Percentiles rank a stretch among this genome's conserved stretches.
phyloP scores from a whole-genome alignment of 2,888 invertebrate species.

The Achlya flavicornis region DNA sequence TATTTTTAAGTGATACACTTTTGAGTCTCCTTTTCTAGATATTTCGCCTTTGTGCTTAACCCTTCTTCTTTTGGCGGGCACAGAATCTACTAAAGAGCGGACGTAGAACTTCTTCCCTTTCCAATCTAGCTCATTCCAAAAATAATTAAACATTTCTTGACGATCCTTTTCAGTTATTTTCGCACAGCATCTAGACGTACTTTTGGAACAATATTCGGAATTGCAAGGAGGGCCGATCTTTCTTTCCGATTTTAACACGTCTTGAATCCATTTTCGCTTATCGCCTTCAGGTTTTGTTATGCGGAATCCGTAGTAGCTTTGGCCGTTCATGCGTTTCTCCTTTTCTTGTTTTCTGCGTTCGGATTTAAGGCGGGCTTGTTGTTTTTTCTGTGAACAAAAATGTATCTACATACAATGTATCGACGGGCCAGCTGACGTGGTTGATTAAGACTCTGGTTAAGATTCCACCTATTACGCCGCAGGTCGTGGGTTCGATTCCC shows the following conservation, averaged over 20 bases:
- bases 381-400: slow-evolving; percentile 27
- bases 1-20: slow-evolving; percentile 48
- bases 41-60: slow-evolving; percentile 39
- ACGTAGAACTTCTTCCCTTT: slow-evolving; percentile 55
- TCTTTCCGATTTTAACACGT: slow-evolving; percentile 59
- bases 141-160: slow-evolving; percentile 49
- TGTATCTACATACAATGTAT: not conserved
- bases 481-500: too few relatives aligned
- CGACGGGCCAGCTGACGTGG: too few relatives aligned
- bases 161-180: slow-evolving; percentile 46
- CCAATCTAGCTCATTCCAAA: slow-evolving; percentile 67
- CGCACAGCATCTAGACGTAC: slow-evolving; percentile 39
- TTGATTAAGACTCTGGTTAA: too few relatives aligned
- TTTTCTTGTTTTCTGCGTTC: slow-evolving; percentile 56
- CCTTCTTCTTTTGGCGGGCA: slow-evolving; percentile 56
- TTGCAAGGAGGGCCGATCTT: slow-evolving; percentile 53
- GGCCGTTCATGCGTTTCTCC: slow-evolving; percentile 63
- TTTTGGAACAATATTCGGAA: slow-evolving; percentile 50
- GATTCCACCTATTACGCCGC: too few relatives aligned
- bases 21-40: slow-evolving; percentile 61
- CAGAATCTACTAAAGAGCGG: slow-evolving; percentile 45
- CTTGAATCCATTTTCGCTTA: slow-evolving; percentile 57
- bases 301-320: slow-evolving; percentile 64
- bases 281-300: slow-evolving; percentile 28
- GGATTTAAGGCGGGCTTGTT: slow-evolving; percentile 42